Evolutionary conservation across 2,113 vertebrate genomes (phyloP), one percentile per base, ranked within the genome.

Genomic region (Petaurus breviceps): DNA sequence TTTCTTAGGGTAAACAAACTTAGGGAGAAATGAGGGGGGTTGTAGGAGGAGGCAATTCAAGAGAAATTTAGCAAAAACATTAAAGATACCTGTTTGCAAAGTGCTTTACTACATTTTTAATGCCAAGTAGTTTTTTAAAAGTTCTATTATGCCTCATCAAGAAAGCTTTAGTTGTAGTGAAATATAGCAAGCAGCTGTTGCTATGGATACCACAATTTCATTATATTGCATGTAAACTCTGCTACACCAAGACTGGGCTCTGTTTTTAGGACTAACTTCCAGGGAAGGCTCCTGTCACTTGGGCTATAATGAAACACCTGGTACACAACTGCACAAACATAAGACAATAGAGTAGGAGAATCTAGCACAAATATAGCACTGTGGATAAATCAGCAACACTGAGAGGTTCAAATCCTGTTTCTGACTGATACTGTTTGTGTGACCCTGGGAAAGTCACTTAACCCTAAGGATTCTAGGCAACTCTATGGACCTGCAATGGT

Each of bases 61-160:
- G 1, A 47, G 92, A 90, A 96, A 95, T 95, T 92, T 94, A 92
- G 49, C 9, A 16, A 43, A 94, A 14, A 2, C 89, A 19, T 37
- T 54, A 90, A 94, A 92, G 25, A 47, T 51, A 84, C 23, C 51
- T 93, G 5, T 47, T 92, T 90, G 7, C 51, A 37, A 95, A 96
- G 0, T 96, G 11, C 46, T 89, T 77, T 14, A 46, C 16, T 94
- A 47, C 22, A 90, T 96, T 89, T 84, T 91, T 37, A 94, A 51
- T 25, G 28, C 47, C 5, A 22, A 46, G 10, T 89, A 37, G 31
- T 54, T n/a, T n/a, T n/a, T n/a, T 90, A 57, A 92, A 57, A 93
- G 54, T 95, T 94, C 6, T 91, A 1, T 89, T 54, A 16, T 49
- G 37, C 19, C 11, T 92, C 31, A 52, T 89, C 31, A 52, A 53